These are phyloP conservation scores for Ylistrum balloti DNA, from an alignment of 1,140 invertebrate genomes.

Conservation along the genomic window DNA sequence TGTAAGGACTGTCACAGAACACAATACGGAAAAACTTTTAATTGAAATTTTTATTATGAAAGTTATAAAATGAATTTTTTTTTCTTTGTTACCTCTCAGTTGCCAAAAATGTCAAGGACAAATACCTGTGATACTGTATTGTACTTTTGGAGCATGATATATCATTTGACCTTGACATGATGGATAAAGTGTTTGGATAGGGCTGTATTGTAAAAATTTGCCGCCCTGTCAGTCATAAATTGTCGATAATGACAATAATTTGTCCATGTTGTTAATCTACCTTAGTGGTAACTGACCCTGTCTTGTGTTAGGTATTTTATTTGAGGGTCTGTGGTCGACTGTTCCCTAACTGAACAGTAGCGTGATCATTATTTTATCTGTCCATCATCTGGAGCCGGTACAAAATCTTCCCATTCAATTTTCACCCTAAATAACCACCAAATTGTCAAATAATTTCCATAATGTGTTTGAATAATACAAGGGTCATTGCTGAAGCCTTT, in stretches of 20 bases:
- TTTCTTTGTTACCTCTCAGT: not conserved
- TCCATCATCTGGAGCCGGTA: not conserved
- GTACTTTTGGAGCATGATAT: no score
- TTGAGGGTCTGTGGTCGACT: not conserved
- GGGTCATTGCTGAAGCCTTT: not conserved
- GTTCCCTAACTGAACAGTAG: no score
- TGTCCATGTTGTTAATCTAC: not conserved
- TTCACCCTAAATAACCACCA: not conserved
- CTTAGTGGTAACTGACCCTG: not conserved
- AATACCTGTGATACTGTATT: not conserved
- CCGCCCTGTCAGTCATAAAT: not conserved
- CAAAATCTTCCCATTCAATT: constrained; percentile 17
- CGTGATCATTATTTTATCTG: not conserved
- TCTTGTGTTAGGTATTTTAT: not conserved
- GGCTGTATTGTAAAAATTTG: not conserved
- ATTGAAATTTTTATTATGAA: not conserved
- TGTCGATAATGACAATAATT: not conserved
- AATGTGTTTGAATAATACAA: not conserved
- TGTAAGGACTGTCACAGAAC: not conserved
- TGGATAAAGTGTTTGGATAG: not conserved
- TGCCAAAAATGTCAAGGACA: not conserved
- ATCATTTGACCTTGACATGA: not conserved
- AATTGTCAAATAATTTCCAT: constrained; percentile 28
- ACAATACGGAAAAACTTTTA: constrained; percentile 14
- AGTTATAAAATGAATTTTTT: not conserved